phyloP scores from a whole-genome alignment of 1,140 invertebrate species.

The Drosophila tristis region DNA sequence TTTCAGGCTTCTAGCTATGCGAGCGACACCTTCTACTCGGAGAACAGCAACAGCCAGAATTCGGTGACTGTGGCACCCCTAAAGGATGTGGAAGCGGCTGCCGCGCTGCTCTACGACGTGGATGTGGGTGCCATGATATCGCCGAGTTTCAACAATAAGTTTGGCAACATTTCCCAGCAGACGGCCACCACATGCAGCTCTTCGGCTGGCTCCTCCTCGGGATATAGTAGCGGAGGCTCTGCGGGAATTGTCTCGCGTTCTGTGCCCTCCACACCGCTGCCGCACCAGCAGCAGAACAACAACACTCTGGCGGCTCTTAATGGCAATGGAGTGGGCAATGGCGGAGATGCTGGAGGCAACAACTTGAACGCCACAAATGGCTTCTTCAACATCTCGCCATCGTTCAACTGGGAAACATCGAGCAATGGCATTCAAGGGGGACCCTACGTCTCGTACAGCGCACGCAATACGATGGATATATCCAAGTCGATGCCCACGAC shows the following conservation, averaged over 20 bases:
- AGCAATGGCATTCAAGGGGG: constrained; percentile 13
- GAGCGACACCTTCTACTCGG: constrained; percentile 58
- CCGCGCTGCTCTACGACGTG: constrained; percentile 63
- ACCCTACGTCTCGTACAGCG: constrained; percentile 20
- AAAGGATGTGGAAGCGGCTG: constrained; percentile 48
- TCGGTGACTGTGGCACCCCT: constrained; percentile 34
- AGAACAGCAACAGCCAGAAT: constrained; percentile 79
- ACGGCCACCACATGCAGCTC: constrained; percentile 75
- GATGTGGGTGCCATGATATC: constrained; percentile 69
- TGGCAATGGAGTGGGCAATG: constrained; percentile 8
- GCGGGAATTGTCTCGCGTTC: constrained; percentile 85
- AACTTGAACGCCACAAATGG: constrained; percentile 47
- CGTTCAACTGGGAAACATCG: constrained; percentile 61
- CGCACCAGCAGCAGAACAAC: constrained; percentile 75
- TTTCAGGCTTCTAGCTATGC: constrained; percentile 54
- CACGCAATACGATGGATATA: constrained; percentile 76
- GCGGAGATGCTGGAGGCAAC: neutral
- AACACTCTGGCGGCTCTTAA: constrained; percentile 30
- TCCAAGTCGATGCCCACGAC: constrained; percentile 89
- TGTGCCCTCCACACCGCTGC: constrained; percentile 87
- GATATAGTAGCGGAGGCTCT: constrained; percentile 72
- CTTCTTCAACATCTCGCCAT: constrained; percentile 69
- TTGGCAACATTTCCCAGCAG: constrained; percentile 61
- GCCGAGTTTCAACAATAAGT: constrained; percentile 71
- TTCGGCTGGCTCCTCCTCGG: constrained; percentile 73